Percentiles rank a stretch among this genome's conserved stretches.
These are phyloP conservation scores for Sardinella longiceps DNA, from an alignment of 2,797 vertebrate genomes.

Conservation along the genomic window DNA sequence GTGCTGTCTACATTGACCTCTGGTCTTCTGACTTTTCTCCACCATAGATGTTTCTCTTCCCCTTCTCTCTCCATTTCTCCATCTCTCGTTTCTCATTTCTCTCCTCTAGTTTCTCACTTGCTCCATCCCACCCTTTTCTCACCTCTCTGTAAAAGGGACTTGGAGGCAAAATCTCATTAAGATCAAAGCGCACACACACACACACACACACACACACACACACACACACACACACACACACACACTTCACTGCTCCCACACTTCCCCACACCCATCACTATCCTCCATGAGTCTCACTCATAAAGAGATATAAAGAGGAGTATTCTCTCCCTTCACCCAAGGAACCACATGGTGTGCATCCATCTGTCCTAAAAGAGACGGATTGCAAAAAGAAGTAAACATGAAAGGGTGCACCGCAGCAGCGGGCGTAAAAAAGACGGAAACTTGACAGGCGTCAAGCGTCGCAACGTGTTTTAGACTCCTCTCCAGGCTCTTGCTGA, in stretches of 20 bases:
- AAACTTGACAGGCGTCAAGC: background rate
- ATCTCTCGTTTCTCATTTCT: too few species aligned
- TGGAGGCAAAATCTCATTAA: background rate
- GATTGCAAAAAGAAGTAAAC: background rate
- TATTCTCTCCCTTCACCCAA: background rate
- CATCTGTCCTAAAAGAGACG: background rate
- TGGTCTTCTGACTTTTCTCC: background rate
- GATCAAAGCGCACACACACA: background rate
- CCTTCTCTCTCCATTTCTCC: background rate
- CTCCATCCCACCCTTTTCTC: background rate
- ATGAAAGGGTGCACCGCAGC: background rate
- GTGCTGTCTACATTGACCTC: background rate
- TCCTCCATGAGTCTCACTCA: slow-evolving; percentile 31
- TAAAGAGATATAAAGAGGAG: slow-evolving; percentile 48
- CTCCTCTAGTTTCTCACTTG: background rate
- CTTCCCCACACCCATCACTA: slow-evolving; percentile 24
- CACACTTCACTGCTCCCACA: slow-evolving; percentile 25
- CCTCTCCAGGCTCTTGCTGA: background rate
- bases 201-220: background rate
- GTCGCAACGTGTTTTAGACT: background rate
- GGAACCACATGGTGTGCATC: background rate
- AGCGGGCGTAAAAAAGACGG: background rate
- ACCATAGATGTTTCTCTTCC: background rate
- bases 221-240: slow-evolving; percentile 6
- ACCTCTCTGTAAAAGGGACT: background rate